These are phyloP conservation scores for Toxostoma redivivum DNA, from an alignment of 2,113 vertebrate species.

Conservation along the genomic window DNA sequence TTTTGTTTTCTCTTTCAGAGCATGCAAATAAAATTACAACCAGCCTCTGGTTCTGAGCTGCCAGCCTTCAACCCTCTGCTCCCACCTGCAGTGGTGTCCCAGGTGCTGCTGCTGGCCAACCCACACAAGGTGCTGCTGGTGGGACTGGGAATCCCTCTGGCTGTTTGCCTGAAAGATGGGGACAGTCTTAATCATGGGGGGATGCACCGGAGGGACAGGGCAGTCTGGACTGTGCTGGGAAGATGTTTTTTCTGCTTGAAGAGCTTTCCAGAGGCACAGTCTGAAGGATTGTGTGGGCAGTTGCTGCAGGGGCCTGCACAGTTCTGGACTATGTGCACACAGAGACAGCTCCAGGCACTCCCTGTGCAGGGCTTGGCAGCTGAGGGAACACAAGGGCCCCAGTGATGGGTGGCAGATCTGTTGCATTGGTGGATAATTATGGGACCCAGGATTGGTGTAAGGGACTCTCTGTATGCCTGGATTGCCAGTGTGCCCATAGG, in stretches of 20 bases:
- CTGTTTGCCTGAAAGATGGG: neutral
- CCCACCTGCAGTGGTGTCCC: constrained; percentile 80
- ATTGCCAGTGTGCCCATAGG: neutral
- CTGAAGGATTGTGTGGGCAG: neutral
- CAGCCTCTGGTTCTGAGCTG: constrained; percentile 76
- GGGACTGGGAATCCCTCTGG: rapidly evolving
- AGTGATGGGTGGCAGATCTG: neutral
- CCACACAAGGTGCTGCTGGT: constrained; percentile 72
- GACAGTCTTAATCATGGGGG: neutral
- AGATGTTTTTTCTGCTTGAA: neutral
- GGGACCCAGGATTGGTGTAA: neutral
- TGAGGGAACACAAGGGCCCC: neutral
- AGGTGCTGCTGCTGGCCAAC: constrained; percentile 84
- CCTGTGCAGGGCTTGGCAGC: neutral
- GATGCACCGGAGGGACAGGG: neutral
- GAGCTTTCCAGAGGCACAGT: neutral
- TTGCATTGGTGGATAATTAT: rapidly evolving
- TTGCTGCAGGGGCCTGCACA: neutral
- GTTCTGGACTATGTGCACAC: neutral
- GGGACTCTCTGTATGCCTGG: neutral
- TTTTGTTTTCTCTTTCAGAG: constrained; percentile 53
- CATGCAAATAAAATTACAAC: constrained; percentile 84
- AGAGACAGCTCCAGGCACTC: neutral
- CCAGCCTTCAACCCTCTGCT: constrained; percentile 83
- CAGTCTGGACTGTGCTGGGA: neutral